Evolutionary conservation across 2,113 vertebrate species (phyloP).

Genomic region (Dipodomys merriami): DNA sequence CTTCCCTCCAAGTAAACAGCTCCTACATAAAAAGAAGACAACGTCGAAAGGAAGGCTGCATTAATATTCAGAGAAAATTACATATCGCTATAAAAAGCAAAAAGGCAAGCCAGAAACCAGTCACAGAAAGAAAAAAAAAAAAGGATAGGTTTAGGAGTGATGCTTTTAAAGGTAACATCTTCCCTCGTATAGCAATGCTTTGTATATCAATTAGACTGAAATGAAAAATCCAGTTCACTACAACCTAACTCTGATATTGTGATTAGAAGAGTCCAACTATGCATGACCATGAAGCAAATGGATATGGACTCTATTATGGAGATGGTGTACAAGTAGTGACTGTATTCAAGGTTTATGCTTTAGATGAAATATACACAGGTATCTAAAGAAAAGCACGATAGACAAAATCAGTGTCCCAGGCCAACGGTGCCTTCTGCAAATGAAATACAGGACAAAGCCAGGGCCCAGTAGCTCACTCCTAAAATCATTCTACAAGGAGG

Average conservation of each 20-base stretch:
- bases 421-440: not conserved
- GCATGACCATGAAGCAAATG: constrained; percentile 4
- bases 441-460: no score
- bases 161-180: constrained; percentile 55
- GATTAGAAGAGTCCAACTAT: constrained; percentile 26
- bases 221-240: constrained; percentile 4
- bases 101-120: constrained; percentile 56
- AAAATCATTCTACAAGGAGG: no score
- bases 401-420: constrained; percentile 11
- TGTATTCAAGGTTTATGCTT: constrained; percentile 21
- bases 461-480: no score
- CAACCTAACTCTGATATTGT: constrained; percentile 36
- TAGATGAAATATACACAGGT: not conserved
- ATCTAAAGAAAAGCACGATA: not conserved
- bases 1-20: constrained; percentile 98
- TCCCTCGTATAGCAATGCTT: constrained; percentile 22
- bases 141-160: not conserved
- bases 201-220: constrained; percentile 38
- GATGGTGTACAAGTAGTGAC: not conserved
- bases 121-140: not conserved
- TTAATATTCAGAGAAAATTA: constrained; percentile 75
- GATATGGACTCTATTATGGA: not conserved
- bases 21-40: constrained; percentile 85
- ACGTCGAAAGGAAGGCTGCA: constrained; percentile 19
- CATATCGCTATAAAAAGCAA: constrained; percentile 62